phyloP scores from a whole-genome alignment of 2,797 vertebrate genomes.

The Benthosema pterotum region DNA sequence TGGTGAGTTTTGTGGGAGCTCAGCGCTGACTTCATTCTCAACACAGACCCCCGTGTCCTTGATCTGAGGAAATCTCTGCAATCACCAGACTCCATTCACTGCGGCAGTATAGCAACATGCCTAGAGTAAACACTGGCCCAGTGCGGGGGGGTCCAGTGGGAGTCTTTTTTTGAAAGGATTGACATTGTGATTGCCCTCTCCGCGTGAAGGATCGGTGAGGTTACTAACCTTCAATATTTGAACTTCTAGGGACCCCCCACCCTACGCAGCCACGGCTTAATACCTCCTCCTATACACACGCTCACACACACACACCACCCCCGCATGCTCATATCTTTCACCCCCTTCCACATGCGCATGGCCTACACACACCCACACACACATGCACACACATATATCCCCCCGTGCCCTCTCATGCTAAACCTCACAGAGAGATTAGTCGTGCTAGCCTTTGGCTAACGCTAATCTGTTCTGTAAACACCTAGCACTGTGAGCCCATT shows the following conservation, averaged over 20 bases:
- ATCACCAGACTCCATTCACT: slow-evolving; percentile 58
- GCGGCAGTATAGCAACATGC: slow-evolving; percentile 62
- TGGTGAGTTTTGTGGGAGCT: slow-evolving; percentile 32
- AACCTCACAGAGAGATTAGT: slow-evolving; percentile 72
- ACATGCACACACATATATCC: not conserved
- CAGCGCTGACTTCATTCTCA: slow-evolving; percentile 41
- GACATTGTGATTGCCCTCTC: slow-evolving; percentile 78
- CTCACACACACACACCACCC: slow-evolving; percentile 53
- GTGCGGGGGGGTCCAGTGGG: slow-evolving; percentile 62
- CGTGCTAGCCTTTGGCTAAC: slow-evolving; percentile 64
- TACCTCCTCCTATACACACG: slow-evolving; percentile 58
- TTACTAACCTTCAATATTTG: slow-evolving; percentile 82
- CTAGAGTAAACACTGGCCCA: slow-evolving; percentile 67
- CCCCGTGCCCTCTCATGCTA: slow-evolving; percentile 40
- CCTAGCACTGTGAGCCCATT: slow-evolving; percentile 57
- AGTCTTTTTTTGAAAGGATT: slow-evolving; percentile 75
- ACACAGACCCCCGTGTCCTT: slow-evolving; percentile 41
- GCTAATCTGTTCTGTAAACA: slow-evolving; percentile 83
- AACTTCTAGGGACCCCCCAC: slow-evolving; percentile 68
- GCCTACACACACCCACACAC: slow-evolving; percentile 16
- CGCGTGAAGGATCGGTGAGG: slow-evolving; percentile 74
- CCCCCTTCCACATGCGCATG: slow-evolving; percentile 19
- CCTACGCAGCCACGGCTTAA: slow-evolving; percentile 54
- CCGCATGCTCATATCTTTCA: slow-evolving; percentile 56
- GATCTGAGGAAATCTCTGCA: slow-evolving; percentile 63